A percentile compares a stretch with the other conserved stretches of the same genome.
These are phyloP conservation scores for Phyllostomus discolor DNA, from an alignment of 2,113 vertebrate genomes.

Conservation along the genomic window DNA sequence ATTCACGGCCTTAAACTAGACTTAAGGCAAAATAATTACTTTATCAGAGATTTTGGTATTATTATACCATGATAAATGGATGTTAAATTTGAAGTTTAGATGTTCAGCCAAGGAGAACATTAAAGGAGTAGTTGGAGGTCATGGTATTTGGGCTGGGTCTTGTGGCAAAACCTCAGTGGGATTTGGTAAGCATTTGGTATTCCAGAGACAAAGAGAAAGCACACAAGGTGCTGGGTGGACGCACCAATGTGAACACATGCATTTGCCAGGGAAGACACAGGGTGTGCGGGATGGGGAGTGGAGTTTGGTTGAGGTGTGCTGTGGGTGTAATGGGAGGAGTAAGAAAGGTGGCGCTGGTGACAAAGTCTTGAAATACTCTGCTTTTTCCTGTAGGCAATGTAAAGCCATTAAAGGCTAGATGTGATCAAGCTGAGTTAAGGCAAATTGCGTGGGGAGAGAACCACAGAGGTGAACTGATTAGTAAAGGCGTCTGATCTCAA, in stretches of 20 bases:
- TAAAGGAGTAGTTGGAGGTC: not conserved
- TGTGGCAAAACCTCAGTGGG: not conserved
- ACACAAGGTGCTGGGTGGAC: not conserved
- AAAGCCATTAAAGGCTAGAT: not conserved
- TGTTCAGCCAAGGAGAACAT: not conserved
- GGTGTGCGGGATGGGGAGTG: not conserved
- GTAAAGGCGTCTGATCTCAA: not conserved
- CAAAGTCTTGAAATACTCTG: not conserved
- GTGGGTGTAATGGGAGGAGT: not conserved
- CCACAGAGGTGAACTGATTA: not conserved
- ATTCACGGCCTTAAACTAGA: not conserved
- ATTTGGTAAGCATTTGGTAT: not conserved
- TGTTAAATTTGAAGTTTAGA: not conserved
- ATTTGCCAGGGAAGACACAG: not conserved
- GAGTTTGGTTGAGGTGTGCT: not conserved
- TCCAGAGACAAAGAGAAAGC: not conserved
- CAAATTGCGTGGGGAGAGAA: not conserved
- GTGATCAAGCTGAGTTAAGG: not conserved
- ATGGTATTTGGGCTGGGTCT: not conserved
- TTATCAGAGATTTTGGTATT: slow-evolving; percentile 5
- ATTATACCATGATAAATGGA: not conserved
- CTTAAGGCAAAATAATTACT: not conserved
- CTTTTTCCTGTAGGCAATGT: not conserved
- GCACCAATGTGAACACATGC: not conserved
- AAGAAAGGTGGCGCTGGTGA: not conserved